Base-by-base conservation (phyloP, 1,140 invertebrate genomes). In the Daktulosphaira vitifoliae region DNA sequence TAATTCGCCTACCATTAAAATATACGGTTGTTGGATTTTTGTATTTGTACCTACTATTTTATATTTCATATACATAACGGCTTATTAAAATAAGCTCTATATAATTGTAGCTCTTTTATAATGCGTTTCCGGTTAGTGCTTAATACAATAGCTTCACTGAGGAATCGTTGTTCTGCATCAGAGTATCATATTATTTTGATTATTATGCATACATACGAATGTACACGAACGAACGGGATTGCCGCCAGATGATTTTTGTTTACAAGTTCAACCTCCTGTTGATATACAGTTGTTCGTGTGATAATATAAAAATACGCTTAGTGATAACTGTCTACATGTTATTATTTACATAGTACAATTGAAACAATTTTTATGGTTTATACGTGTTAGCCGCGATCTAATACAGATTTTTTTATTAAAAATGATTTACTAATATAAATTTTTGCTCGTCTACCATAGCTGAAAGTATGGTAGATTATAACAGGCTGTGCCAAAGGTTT, bases 401-500 rank as follows among this genome's bases (percentile, higher is more conserved):
- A n/a, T n/a, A n/a, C n/a, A n/a, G n/a, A n/a, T n/a, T n/a, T n/a
- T n/a, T n/a, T n/a, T n/a, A 11, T 37, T 26, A 20, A 23, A 44
- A 56, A 59, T 44, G 54, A 39, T 44, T 26, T 4, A 6, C 29
- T 33, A 11, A 33, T 11, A 33, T 33, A 33, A 33, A 6, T 11
- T 5, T 33, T 11, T 33, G 29, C 29, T n/a, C 38, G 39, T 59
- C 11, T 11, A 1, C 25, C 20, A 16, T 13, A 62, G 56, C 56
- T n/a, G 56, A 62, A n/a, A 33, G 9, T 25, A 25, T 0, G 11
- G 44, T 62, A 25, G 56, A 62, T 5, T 84, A 84, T 70, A 78
- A 79, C 65, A 81, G 81, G 68, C 76, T 84, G 54, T 83, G 82
- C 65, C 80, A 81, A 70, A 81, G 83, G 68, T 80, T 90, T 37